phyloP scores from a whole-genome alignment of 2,797 vertebrate genomes.

The Myiotriccus ornatus region DNA sequence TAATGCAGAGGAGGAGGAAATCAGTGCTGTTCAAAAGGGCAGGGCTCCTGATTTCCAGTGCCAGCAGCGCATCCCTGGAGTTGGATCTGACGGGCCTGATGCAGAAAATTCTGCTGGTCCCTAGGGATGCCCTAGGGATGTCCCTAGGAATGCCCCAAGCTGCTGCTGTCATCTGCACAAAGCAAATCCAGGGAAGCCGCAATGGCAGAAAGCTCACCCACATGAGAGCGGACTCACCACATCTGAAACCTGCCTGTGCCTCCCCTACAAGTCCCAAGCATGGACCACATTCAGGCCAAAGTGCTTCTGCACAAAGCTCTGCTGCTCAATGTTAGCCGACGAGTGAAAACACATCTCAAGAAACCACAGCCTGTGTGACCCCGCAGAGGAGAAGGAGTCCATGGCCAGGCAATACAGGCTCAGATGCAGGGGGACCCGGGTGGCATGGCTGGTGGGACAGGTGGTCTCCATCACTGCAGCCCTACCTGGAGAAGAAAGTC shows the following conservation, averaged over 20 bases:
- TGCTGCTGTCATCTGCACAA: rapidly evolving
- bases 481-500: conserved; percentile 93
- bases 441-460: background rate
- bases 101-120: background rate
- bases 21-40: background rate
- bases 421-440: rapidly evolving
- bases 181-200: rapidly evolving
- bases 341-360: background rate
- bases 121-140: background rate
- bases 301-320: background rate
- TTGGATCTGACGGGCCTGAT: background rate
- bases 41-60: background rate
- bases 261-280: background rate
- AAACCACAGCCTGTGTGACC: rapidly evolving
- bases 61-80: background rate
- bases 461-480: background rate
- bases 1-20: background rate
- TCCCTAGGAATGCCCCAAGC: background rate
- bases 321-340: background rate
- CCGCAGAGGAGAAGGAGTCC: background rate
- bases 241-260: rapidly evolving
- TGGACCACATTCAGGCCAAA: rapidly evolving
- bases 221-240: rapidly evolving
- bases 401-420: rapidly evolving
- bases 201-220: rapidly evolving